These are phyloP conservation scores for Crypturellus undulatus DNA, from an alignment of 2,113 vertebrate species.

Conservation along the genomic window DNA sequence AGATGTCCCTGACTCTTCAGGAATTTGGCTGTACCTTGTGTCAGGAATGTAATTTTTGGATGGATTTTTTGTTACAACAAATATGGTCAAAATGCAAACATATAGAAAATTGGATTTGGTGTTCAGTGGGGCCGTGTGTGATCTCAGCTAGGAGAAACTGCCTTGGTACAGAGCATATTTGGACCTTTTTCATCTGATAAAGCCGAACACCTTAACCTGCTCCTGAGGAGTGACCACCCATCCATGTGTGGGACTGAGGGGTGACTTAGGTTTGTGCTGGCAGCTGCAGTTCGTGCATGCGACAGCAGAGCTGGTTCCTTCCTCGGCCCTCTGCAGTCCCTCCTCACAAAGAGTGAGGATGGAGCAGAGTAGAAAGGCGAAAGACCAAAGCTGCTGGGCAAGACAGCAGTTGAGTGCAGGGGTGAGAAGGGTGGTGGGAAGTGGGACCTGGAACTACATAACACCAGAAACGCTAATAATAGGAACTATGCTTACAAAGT, in stretches of 20 bases:
- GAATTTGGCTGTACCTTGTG: background rate
- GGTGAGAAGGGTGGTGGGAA: background rate
- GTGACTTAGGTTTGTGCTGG: background rate
- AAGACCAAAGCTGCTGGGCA: background rate
- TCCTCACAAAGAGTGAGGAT: background rate
- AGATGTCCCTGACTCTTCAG: background rate
- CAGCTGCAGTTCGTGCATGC: background rate
- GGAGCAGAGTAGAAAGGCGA: background rate
- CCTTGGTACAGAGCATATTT: background rate
- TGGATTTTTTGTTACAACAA: background rate
- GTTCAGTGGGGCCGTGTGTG: rapidly evolving
- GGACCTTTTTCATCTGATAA: background rate
- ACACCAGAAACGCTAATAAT: background rate
- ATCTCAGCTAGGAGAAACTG: background rate
- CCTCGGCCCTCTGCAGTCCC: background rate
- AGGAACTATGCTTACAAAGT: background rate
- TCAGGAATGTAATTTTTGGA: background rate
- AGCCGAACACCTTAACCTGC: background rate
- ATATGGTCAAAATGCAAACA: background rate
- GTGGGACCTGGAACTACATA: rapidly evolving
- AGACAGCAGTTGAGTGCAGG: background rate
- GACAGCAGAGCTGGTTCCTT: background rate
- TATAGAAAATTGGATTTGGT: background rate
- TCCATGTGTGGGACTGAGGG: background rate
- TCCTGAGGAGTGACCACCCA: background rate